Percentiles rank a stretch among this genome's conserved stretches.
Evolutionary conservation across 2,113 vertebrate species (phyloP).

Genomic region (Muntiacus reevesi): DNA sequence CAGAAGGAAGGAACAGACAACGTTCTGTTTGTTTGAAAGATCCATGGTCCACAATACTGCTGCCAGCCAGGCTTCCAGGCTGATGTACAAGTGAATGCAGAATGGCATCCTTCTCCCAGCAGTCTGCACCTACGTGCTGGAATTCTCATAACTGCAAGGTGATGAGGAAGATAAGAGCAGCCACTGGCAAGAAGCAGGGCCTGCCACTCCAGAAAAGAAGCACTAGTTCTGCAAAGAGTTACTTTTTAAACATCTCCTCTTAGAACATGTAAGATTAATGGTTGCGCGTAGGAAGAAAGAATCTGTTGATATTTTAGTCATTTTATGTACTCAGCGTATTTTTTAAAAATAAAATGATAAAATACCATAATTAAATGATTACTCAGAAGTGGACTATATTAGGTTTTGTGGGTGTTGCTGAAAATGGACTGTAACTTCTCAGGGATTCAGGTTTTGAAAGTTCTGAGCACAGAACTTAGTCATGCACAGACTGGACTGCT

Average conservation of each 20-base stretch:
- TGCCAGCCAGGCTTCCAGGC: constrained; percentile 36
- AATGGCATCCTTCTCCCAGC: neutral
- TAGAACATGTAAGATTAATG: constrained; percentile 77
- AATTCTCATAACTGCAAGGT: constrained; percentile 55
- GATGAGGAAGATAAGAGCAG: constrained; percentile 38
- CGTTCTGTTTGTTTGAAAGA: constrained; percentile 50
- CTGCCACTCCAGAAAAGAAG: neutral
- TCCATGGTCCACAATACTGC: constrained; percentile 32
- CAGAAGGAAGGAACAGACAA: constrained; percentile 68
- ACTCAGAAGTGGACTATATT: constrained; percentile 78
- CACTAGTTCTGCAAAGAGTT: constrained; percentile 59
- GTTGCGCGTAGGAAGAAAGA: constrained; percentile 77
- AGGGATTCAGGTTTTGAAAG: constrained; percentile 38
- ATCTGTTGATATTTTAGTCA: constrained; percentile 83
- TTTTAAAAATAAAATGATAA: constrained; percentile 72
- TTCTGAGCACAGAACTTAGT: constrained; percentile 39
- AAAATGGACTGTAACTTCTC: constrained; percentile 71
- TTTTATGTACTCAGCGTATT: constrained; percentile 73
- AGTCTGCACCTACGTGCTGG: neutral
- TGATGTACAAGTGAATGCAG: constrained; percentile 33
- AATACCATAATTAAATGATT: constrained; percentile 76
- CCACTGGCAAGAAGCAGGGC: neutral
- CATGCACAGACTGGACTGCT: neutral
- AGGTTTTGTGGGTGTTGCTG: constrained; percentile 68
- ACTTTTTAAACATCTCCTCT: constrained; percentile 69